phyloP scores from a whole-genome alignment of 1,140 invertebrate species.

The Diabrotica undecimpunctata region DNA sequence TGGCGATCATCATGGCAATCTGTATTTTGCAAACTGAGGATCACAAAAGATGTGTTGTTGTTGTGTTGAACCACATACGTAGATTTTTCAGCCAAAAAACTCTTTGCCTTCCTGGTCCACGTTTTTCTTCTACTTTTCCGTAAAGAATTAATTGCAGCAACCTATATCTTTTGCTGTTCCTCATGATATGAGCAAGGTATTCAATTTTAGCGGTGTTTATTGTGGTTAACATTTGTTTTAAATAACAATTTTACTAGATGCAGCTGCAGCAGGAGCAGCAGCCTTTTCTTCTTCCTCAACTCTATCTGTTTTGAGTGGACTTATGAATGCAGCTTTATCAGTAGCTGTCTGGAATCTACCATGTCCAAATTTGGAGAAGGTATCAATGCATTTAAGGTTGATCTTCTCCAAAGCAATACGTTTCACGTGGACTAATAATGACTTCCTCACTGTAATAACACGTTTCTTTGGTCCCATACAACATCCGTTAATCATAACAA shows the following conservation, averaged over 20 bases:
- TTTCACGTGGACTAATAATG: slow-evolving; percentile 56
- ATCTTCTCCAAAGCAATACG: slow-evolving; percentile 79
- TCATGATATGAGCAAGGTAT: too few relatives aligned
- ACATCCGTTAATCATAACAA: slow-evolving; percentile 97
- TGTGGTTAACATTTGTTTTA: not conserved
- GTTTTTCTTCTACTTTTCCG: too few relatives aligned
- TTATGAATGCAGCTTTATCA: slow-evolving; percentile 98
- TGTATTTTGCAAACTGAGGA: too few relatives aligned
- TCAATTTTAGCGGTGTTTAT: not conserved
- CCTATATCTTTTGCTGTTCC: too few relatives aligned
- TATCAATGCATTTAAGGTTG: slow-evolving; percentile 99
- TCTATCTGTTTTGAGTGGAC: slow-evolving; percentile 85
- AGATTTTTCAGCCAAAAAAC: too few relatives aligned
- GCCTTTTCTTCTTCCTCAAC: too few relatives aligned
- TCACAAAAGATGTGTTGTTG: too few relatives aligned
- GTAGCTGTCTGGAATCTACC: slow-evolving; percentile 98
- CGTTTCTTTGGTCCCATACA: slow-evolving; percentile 97
- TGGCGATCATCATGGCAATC: too few relatives aligned
- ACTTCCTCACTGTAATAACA: slow-evolving; percentile 97
- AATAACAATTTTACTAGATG: slow-evolving; percentile 1
- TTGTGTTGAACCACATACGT: too few relatives aligned
- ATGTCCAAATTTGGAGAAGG: slow-evolving; percentile 98
- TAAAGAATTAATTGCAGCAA: too few relatives aligned
- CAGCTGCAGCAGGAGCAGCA: not conserved
- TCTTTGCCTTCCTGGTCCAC: too few relatives aligned